Percentiles rank a stretch among this genome's conserved stretches.
phyloP scores from a whole-genome alignment of 2,888 invertebrate species.

The Troides aeacus region DNA sequence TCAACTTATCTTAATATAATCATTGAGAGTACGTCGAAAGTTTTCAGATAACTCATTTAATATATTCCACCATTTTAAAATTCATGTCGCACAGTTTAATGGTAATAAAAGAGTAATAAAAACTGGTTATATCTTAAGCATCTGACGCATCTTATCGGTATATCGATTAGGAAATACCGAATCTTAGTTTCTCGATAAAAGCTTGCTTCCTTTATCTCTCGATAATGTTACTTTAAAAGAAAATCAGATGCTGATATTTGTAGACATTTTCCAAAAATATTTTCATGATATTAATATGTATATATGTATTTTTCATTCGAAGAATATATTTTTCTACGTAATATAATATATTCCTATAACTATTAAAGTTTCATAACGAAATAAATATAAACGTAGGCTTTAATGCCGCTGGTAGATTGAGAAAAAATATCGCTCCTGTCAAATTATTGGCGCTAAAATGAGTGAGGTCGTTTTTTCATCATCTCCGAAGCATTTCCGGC shows the following conservation, averaged over 20 bases:
- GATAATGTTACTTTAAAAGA: not conserved
- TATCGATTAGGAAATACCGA: conserved; percentile 2
- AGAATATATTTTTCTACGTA: too few relatives aligned
- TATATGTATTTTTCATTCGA: too few relatives aligned
- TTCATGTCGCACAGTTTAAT: conserved; percentile 13
- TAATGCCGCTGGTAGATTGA: conserved; percentile 22
- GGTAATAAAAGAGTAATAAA: conserved; percentile 14
- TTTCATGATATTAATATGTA: too few relatives aligned
- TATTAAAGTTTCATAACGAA: not conserved
- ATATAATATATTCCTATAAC: too few relatives aligned
- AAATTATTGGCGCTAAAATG: conserved; percentile 47
- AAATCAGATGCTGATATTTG: not conserved
- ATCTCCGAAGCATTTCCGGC: conserved; percentile 53
- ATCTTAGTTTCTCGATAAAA: conserved; percentile 6
- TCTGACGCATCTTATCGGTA: conserved; percentile 14
- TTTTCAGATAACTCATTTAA: conserved; percentile 16
- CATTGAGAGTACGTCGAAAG: conserved; percentile 5
- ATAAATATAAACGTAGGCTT: not conserved
- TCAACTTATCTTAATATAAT: conserved; percentile 19
- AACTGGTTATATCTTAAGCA: conserved; percentile 12
- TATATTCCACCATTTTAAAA: conserved; percentile 11
- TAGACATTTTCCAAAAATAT: too few relatives aligned
- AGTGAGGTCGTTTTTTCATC: conserved; percentile 44
- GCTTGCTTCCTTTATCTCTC: not conserved
- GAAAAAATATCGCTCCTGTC: conserved; percentile 37